Conservation (phyloP, 2,113 vertebrate species). For the Tragelaphus scriptus region DNA sequence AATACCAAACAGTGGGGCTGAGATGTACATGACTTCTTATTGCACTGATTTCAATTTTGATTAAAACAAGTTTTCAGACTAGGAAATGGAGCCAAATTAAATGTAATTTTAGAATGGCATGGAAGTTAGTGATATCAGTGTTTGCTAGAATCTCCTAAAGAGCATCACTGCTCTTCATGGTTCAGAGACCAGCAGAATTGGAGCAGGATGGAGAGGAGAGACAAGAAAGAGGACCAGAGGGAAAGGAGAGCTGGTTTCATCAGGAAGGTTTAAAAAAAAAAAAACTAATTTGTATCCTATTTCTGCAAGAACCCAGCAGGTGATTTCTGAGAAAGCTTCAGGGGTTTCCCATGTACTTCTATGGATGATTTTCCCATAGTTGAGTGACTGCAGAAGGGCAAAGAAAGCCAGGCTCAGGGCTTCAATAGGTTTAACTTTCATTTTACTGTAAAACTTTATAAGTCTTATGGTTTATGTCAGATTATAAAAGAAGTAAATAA, state of each 20-base stretch:
- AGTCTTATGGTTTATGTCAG: background rate
- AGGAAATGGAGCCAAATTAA: conserved; percentile 64
- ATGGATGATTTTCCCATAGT: background rate
- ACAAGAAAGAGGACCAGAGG: background rate
- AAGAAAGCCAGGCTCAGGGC: background rate
- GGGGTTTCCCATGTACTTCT: background rate
- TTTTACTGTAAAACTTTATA: background rate
- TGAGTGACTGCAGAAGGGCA: background rate
- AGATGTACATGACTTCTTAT: conserved; percentile 64
- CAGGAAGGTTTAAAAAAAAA: background rate
- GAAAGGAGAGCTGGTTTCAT: background rate
- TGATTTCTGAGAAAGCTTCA: background rate
- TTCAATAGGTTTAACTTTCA: background rate
- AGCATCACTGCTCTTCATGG: conserved; percentile 46
- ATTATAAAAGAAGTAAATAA: background rate
- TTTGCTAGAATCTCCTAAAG: conserved; percentile 46
- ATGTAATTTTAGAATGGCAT: conserved; percentile 48
- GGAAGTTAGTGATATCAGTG: conserved; percentile 47
- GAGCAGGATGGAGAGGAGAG: conserved; percentile 21
- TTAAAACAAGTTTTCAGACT: conserved; percentile 53
- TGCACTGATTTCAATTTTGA: conserved; percentile 58
- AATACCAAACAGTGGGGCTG: conserved; percentile 41
- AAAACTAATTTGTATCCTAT: conserved; percentile 12
- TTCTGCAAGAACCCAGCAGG: background rate
- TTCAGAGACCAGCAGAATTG: conserved; percentile 53